Base-by-base conservation (phyloP, 1,140 invertebrate genomes). In the Drosophila subobscura region DNA sequence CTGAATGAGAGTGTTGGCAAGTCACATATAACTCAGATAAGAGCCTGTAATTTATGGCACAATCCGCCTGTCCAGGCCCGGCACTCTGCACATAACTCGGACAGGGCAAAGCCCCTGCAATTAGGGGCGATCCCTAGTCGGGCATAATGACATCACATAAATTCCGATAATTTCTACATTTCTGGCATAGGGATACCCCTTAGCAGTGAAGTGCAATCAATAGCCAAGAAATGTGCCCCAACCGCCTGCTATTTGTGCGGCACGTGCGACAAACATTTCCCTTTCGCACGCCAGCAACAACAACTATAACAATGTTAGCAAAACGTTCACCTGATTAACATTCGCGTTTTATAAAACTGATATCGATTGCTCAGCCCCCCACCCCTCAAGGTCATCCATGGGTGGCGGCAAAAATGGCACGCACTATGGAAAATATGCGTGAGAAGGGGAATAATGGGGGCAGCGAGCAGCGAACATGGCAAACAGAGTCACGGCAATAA, bases 141-240 rank as follows among this genome's bases (percentile, higher is more conserved):
- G 44, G 74, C 53, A 71, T n/a, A 86, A 86, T 80, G 63, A 46
- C 49, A 33, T 20, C 16, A 50, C 60, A 85, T 86, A 80, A 77
- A 74, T 68, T 70, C 42, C 14, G 60, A 59, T 61, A 60, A 47
- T 52, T 49, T 37, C 45, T 37, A 42, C 22, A 41, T 8, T 56
- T 14, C 56, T 57, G 46, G 45, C 6, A 20, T 27, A 40, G 12
- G 25, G 12, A 52, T 20, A 20, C 2, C 46, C 20, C 14, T 40
- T 29, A 29, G 7, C n/a, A n/a, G n/a, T n/a, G 40, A 33, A 14
- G 25, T n/a, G 25, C 22, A 71, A 60, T 52, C 66, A 53, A 70
- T 70, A 71, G 25, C 3, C 51, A 37, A 40, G 45, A 57, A 70
- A 41, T 70, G 67, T 68, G 67, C 66, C 20, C 67, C 68, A 37